Evolutionary conservation across 2,888 invertebrate genomes (phyloP).

Genomic region (Pasiphila rectangulata): DNA sequence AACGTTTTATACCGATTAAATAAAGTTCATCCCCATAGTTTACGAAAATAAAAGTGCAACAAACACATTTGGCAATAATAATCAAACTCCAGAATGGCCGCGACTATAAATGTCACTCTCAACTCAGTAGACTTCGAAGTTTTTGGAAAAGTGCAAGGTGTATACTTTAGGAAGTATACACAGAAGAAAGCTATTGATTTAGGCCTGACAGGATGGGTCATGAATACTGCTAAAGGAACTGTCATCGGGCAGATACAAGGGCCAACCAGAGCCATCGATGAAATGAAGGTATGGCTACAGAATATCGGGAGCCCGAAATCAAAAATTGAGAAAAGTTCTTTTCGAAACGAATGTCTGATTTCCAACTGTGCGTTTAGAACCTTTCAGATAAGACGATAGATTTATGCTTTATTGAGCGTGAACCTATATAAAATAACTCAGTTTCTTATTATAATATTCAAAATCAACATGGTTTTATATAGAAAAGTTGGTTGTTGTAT

Average conservation of each 20-base stretch:
- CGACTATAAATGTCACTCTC: slow-evolving; percentile 39
- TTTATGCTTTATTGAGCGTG: background rate
- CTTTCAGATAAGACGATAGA: slow-evolving; percentile 73
- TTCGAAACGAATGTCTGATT: slow-evolving; percentile 82
- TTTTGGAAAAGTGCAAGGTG: slow-evolving; percentile 83
- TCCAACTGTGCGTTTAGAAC: slow-evolving; percentile 59
- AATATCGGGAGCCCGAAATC: slow-evolving; percentile 85
- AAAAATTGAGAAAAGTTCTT: slow-evolving; percentile 83
- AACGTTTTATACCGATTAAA: background rate
- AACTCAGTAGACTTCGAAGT: slow-evolving; percentile 78
- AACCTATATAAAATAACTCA: too few relatives aligned
- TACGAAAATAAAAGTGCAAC: too few relatives aligned
- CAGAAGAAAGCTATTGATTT: slow-evolving; percentile 82
- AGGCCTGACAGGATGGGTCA: slow-evolving; percentile 86
- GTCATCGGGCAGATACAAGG: slow-evolving; percentile 86
- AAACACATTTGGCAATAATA: background rate
- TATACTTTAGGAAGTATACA: slow-evolving; percentile 82
- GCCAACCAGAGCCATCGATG: slow-evolving; percentile 71
- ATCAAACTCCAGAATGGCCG: slow-evolving; percentile 19
- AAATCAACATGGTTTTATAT: background rate
- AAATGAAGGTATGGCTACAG: slow-evolving; percentile 83
- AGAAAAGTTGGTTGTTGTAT: too few relatives aligned
- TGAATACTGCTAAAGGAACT: slow-evolving; percentile 86
- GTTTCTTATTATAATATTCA: slow-evolving; percentile 8
- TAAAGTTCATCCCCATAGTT: too few relatives aligned